These are phyloP conservation scores for Prionailurus viverrinus DNA, from an alignment of 2,113 vertebrate genomes.

Conservation along the genomic window DNA sequence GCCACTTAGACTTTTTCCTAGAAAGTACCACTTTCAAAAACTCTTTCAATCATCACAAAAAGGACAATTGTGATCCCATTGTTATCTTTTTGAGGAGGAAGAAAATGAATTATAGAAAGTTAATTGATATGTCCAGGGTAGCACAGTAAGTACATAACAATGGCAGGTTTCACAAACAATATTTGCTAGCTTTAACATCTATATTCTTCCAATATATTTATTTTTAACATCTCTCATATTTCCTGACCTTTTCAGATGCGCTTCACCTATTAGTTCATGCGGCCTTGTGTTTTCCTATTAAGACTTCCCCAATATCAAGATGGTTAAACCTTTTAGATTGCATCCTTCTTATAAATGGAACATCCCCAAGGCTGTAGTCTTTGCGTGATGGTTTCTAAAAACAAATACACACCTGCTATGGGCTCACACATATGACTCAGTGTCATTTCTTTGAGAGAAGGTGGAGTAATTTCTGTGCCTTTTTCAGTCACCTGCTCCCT, in stretches of 20 bases:
- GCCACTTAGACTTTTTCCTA: background rate
- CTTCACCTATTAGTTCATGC: background rate
- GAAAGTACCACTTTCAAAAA: background rate
- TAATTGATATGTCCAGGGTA: background rate
- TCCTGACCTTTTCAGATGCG: background rate
- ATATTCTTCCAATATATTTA: background rate
- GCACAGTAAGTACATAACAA: background rate
- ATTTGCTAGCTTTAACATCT: background rate
- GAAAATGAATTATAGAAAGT: background rate
- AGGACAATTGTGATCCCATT: background rate
- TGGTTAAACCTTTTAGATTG: background rate
- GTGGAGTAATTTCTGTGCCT: background rate
- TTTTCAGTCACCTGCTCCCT: slow-evolving; percentile 37
- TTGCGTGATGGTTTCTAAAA: slow-evolving; percentile 36
- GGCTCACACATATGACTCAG: background rate
- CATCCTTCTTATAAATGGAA: slow-evolving; percentile 29
- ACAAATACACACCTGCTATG: background rate
- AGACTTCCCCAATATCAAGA: background rate
- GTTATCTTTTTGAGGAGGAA: background rate
- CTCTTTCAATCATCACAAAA: background rate
- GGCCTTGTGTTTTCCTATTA: background rate
- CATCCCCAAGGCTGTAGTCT: background rate
- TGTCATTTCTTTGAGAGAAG: background rate
- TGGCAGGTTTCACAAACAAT: background rate
- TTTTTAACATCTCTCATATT: background rate